Conservation (phyloP, 2,797 vertebrate genomes). For the Xiphorhynchus erythropygius region DNA sequence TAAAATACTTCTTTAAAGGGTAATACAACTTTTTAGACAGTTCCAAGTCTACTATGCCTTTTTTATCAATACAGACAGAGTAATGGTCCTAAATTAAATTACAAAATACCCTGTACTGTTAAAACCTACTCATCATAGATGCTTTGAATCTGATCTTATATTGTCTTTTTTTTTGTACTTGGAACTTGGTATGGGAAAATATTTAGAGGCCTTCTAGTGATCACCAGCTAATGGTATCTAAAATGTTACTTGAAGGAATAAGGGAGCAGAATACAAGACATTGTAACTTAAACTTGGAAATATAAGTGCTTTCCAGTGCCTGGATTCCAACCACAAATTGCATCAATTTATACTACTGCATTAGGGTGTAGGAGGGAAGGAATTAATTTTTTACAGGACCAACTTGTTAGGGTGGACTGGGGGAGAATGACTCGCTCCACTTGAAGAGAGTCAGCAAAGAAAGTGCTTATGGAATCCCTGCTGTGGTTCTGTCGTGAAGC, state of each 20-base stretch:
- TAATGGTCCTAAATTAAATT: background rate
- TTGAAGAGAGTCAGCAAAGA: background rate
- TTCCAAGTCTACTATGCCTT: background rate
- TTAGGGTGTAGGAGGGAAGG: background rate
- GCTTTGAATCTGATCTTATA: background rate
- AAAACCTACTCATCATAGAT: background rate
- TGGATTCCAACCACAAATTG: background rate
- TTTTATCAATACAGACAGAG: background rate
- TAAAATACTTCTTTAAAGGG: background rate
- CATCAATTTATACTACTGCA: background rate
- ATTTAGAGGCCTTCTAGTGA: background rate
- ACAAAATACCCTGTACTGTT: background rate
- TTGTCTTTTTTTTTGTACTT: background rate
- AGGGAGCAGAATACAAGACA: background rate
- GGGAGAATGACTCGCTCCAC: background rate
- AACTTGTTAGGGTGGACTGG: background rate
- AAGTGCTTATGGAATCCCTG: background rate
- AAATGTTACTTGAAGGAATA: background rate
- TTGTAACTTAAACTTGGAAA: background rate
- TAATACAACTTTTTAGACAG: background rate
- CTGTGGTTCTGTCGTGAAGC: background rate
- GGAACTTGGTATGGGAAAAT: background rate
- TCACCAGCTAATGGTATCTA: background rate
- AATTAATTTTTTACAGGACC: background rate
- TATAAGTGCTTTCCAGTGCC: background rate